Evolutionary conservation across 2,113 vertebrate species (phyloP).

Genomic region (Strigops habroptila): DNA sequence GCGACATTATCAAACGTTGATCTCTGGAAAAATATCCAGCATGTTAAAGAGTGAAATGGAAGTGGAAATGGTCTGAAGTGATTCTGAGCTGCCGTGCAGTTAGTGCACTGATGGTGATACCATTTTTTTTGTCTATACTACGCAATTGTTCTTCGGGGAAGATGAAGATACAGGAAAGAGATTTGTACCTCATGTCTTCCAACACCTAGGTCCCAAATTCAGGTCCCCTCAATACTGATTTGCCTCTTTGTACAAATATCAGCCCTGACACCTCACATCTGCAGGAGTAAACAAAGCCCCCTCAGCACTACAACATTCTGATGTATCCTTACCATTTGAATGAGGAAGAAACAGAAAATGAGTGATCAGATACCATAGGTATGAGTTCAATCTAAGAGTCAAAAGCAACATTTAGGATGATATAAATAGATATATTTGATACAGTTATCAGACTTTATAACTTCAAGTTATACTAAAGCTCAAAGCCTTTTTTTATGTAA

Average conservation of each 20-base stretch:
- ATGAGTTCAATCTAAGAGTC: neutral
- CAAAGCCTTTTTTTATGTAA: neutral
- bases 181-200: accelerated
- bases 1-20: neutral
- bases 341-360: neutral
- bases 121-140: neutral
- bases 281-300: neutral
- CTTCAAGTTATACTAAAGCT: neutral
- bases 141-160: neutral
- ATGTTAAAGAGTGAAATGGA: neutral
- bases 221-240: neutral
- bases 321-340: neutral
- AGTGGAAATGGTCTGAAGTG: neutral
- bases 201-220: neutral
- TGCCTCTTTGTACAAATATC: neutral
- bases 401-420: neutral
- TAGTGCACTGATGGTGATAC: neutral
- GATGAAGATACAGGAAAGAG: neutral
- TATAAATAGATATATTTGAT: neutral
- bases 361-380: neutral
- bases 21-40: neutral
- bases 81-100: neutral
- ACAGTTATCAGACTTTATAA: neutral
- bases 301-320: accelerated
- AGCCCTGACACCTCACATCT: neutral